These are phyloP conservation scores for Formica aserva DNA, from an alignment of 2,888 invertebrate genomes.

Conservation along the genomic window DNA sequence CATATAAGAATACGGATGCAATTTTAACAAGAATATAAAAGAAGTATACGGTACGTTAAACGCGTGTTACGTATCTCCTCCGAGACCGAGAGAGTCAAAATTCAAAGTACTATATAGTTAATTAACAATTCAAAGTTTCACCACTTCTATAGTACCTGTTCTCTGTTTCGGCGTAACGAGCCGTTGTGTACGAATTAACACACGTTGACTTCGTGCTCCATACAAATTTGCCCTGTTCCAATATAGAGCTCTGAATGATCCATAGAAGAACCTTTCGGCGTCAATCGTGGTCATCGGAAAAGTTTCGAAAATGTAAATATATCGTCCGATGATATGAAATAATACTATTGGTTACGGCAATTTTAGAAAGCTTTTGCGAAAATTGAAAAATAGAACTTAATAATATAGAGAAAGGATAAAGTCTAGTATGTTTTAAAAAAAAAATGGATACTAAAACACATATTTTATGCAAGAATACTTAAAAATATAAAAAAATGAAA, in stretches of 20 bases:
- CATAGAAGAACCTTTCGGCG: background rate
- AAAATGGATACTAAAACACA: background rate
- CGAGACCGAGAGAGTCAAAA: constrained; percentile 25
- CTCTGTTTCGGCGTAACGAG: constrained; percentile 51
- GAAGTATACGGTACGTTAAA: constrained; percentile 42
- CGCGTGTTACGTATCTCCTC: constrained; percentile 36
- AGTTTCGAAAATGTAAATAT: background rate
- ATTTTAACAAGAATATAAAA: constrained; percentile 55
- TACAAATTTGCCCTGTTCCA: constrained; percentile 9
- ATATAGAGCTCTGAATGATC: background rate
- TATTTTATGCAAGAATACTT: background rate
- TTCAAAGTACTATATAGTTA: constrained; percentile 47
- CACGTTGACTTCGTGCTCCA: background rate
- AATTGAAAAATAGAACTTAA: background rate
- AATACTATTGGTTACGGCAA: background rate
- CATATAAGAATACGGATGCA: background rate
- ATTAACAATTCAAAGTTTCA: constrained; percentile 63
- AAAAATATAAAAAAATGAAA: background rate
- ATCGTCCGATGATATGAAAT: background rate
- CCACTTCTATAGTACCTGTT: constrained; percentile 18
- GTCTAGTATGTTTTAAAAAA: background rate
- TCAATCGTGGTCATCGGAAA: background rate
- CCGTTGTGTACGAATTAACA: constrained; percentile 53
- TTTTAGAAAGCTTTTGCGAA: background rate
- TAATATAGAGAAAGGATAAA: background rate